phyloP scores from a whole-genome alignment of 2,113 vertebrate genomes.

The Narcine bancroftii region DNA sequence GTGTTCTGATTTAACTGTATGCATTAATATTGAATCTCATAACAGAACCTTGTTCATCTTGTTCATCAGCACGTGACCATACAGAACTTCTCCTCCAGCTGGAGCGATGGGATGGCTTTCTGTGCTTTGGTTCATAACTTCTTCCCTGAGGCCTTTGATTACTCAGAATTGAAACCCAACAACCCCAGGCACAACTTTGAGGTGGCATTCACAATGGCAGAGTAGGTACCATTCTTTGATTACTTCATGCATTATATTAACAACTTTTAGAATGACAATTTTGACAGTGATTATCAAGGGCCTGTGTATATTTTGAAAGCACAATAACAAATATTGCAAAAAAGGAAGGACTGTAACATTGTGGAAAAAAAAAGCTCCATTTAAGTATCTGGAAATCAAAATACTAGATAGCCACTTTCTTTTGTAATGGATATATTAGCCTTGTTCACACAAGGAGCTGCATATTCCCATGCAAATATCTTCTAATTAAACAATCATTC shows the following conservation, averaged over 20 bases:
- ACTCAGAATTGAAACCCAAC: constrained; percentile 74
- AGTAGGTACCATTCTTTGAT: constrained; percentile 66
- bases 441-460: background rate
- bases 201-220: constrained; percentile 84
- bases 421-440: background rate
- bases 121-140: constrained; percentile 95
- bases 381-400: background rate
- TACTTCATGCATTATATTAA: background rate
- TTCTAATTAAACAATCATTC: background rate
- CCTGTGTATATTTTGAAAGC: background rate
- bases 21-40: background rate
- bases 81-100: constrained; percentile 97
- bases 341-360: background rate
- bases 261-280: background rate
- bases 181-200: constrained; percentile 93
- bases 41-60: background rate
- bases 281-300: background rate
- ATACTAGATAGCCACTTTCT: background rate
- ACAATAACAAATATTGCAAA: background rate
- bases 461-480: background rate
- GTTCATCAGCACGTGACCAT: constrained; percentile 77
- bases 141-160: constrained; percentile 93
- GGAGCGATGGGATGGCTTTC: constrained; percentile 96
- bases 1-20: background rate
- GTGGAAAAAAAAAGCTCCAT: background rate